phyloP scores from a whole-genome alignment of 2,113 vertebrate genomes.

The Odobenus rosmarus region DNA sequence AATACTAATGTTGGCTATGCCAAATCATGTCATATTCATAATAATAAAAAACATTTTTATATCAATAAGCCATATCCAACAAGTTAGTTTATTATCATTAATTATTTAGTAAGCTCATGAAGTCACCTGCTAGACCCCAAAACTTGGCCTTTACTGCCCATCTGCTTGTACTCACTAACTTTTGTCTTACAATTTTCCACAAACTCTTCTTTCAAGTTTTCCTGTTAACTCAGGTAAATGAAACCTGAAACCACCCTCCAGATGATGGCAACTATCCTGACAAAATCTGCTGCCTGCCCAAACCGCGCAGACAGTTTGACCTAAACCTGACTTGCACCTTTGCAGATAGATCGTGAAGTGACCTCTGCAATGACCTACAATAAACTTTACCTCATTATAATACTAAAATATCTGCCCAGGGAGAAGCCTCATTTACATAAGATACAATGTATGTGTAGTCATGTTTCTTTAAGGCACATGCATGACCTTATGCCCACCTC shows the following conservation, averaged over 20 bases:
- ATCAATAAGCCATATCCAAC: neutral
- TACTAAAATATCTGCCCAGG: neutral
- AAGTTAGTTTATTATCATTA: neutral
- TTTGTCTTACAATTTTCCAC: neutral
- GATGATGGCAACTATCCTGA: neutral
- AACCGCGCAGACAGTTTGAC: neutral
- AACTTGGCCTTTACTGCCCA: neutral
- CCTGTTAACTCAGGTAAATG: neutral
- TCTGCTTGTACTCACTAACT: neutral
- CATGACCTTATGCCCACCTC: neutral
- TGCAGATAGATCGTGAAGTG: neutral
- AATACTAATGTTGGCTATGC: neutral
- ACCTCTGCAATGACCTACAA: neutral
- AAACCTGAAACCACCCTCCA: neutral
- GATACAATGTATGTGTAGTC: neutral
- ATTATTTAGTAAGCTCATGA: neutral
- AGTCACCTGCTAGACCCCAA: neutral
- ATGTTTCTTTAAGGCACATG: neutral
- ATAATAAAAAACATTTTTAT: neutral
- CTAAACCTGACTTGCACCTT: neutral
- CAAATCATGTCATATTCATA: neutral
- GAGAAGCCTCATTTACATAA: neutral
- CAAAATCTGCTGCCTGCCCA: neutral
- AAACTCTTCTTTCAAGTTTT: neutral
- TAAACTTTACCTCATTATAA: neutral